Evolutionary conservation across 2,113 vertebrate species (phyloP).

Genomic region (Micromys minutus): DNA sequence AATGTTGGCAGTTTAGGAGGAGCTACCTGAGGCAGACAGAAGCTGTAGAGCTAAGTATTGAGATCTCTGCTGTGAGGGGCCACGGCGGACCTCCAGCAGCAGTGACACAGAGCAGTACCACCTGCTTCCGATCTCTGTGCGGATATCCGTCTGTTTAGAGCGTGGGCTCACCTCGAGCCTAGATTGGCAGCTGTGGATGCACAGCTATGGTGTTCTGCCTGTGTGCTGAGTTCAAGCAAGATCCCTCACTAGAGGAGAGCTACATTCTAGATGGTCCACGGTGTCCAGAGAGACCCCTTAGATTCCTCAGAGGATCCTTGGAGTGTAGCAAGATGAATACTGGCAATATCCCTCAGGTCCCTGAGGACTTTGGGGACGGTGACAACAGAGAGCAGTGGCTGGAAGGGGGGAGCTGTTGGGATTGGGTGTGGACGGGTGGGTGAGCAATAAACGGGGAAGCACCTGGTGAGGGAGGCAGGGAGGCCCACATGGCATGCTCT

Average conservation of each 20-base stretch:
- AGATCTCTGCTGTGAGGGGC: neutral
- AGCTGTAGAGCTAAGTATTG: too few relatives aligned
- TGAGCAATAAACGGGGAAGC: neutral
- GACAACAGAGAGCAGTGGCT: neutral
- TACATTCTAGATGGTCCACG: neutral
- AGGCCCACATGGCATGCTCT: neutral
- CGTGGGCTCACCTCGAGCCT: neutral
- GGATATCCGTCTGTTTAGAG: neutral
- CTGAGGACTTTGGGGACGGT: too few relatives aligned
- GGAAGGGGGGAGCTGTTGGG: neutral
- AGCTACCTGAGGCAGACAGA: neutral
- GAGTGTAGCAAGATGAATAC: neutral
- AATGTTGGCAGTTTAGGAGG: fast-evolving
- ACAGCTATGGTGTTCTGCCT: neutral
- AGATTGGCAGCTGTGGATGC: too few relatives aligned
- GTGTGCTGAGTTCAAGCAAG: neutral
- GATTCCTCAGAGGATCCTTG: neutral
- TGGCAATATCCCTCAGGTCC: neutral
- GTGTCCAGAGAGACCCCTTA: too few relatives aligned
- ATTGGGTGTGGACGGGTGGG: neutral
- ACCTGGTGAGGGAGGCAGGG: neutral
- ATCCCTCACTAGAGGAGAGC: neutral
- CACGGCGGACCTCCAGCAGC: too few relatives aligned
- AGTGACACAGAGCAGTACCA: neutral
- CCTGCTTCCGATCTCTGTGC: neutral